These are phyloP conservation scores for Silurus meridionalis DNA, from an alignment of 2,113 vertebrate genomes.

Conservation along the genomic window DNA sequence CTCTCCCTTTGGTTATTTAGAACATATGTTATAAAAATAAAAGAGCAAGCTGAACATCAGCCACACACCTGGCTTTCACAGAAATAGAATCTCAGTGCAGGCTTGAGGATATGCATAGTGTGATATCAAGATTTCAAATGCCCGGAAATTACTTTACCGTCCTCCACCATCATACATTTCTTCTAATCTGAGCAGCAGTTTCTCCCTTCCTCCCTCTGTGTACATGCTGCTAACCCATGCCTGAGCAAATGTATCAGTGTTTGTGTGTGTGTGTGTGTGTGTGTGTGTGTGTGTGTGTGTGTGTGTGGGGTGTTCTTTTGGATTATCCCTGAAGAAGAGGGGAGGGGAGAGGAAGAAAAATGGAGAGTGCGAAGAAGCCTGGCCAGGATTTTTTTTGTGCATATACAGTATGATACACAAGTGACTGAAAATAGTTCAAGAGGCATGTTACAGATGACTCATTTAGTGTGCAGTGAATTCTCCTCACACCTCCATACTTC, in stretches of 20 bases:
- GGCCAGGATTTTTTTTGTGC: constrained; percentile 47
- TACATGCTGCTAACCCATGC: constrained; percentile 43
- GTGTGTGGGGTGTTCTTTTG: constrained; percentile 49
- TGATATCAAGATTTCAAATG: constrained; percentile 42
- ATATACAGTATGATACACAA: constrained; percentile 42
- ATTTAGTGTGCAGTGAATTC: constrained; percentile 49
- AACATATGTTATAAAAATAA: background rate
- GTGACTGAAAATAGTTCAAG: constrained; percentile 49
- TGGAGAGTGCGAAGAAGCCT: constrained; percentile 27
- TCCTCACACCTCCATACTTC: constrained; percentile 47
- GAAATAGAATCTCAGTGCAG: constrained; percentile 21
- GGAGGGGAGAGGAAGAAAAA: constrained; percentile 17
- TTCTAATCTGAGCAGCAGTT: constrained; percentile 44
- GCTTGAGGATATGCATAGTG: constrained; percentile 28
- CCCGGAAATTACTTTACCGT: constrained; percentile 46
- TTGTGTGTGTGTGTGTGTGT: constrained; percentile 49
- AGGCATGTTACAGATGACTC: constrained; percentile 49
- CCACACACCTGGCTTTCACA: constrained; percentile 12
- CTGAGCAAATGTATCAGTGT: constrained; percentile 45
- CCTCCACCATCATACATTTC: constrained; percentile 43
- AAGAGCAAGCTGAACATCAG: background rate
- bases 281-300: constrained; percentile 49
- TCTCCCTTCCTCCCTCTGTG: constrained; percentile 25
- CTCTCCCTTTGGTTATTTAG: background rate
- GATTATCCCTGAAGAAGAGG: constrained; percentile 43